Base-by-base conservation (phyloP, 2,797 vertebrate species). In the Esox lucius region DNA sequence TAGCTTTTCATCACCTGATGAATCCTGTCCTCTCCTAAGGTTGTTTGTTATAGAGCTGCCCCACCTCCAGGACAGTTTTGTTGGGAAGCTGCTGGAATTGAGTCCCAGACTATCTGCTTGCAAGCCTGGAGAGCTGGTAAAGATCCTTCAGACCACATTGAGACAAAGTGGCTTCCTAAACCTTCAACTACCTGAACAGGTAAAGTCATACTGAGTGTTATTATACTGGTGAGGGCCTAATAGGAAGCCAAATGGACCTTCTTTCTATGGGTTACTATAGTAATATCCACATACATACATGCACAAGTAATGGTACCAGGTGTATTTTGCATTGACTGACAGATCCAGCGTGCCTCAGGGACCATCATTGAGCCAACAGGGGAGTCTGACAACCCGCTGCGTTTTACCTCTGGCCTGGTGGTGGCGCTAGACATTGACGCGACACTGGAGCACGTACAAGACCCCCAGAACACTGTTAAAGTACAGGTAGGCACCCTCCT, bases 361-460 rank as follows among this genome's bases (percentile, higher is more conserved):
- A 95, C 93, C 71, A 99, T 98, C 86, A 97, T 97, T 0, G 97
- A 99, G 83, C 97, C 97, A 0, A 96, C 96, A 0, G 98, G 96
- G 1, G 97, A 98, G 86, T 99, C 97, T 0, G 98, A 99, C 84
- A 98, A 98, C 85, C 97, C 97, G 0, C 88, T 98, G 85, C 89
- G 93, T 71, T 99, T 99, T 89, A 99, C 97, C 0, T 93, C 96
- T 0, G 97, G 98, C 16, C 88, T 98, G 88, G 96, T 99, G 19
- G 95, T 98, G 80, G 97, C 96, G 0, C 86, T 99, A 68, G 97
- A 98, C 81, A 91, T 99, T 0, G 97, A 99, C 19, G 97, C 97
- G 1, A 99, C 96, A 0, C 86, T 99, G 65, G 96, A 99, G 77
- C 96, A 98, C 0, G 94, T 99, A 24, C 95, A 95, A 79, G 95